Evolutionary conservation across 1,140 invertebrate genomes (phyloP), one percentile per base, ranked within the genome.

Genomic region (Orchesella cincta): DNA sequence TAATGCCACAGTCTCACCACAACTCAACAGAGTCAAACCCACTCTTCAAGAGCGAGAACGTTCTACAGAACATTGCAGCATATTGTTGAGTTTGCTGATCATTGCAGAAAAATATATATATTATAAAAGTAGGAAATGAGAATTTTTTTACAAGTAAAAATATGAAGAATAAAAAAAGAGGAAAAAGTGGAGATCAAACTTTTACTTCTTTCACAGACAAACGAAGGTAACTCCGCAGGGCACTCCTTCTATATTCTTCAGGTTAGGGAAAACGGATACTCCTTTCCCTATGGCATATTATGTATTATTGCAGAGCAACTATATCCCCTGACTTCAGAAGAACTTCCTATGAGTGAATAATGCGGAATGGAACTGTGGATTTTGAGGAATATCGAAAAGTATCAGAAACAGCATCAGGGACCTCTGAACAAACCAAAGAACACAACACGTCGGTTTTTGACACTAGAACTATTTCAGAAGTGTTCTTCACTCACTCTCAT

Each of bases 161-260:
- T 67, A 31, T 67, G 52, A n/a, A 57, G 23, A 31, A 33, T 14
- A 31, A 33, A 67, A n/a, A 67, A 14, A 29, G 26, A 67, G 3
- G 62, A 67, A 8, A 23, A 67, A 26, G 62, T 33, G 31, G 62
- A 67, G 62, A 67, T 67, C 62, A 67, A 67, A 67, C 62, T 67
- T 67, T 67, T 67, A 2, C 28, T 26, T 57, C 62, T 67, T 67
- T 67, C 31, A 67, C 62, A 31, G 62, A 67, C 62, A 67, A 67
- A 67, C 28, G 62, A 67, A 67, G 62, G 62, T 67, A 67, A 67
- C 62, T 67, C 62, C 31, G 62, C 62, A 67, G 62, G 62, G 62
- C 62, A 67, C 62, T 67, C 31, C 62, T 67, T 67, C 62, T 57
- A 14, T 67, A 14, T 67, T 33, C 62, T 67, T 23, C 62, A 67